Base-by-base conservation (phyloP, 2,113 vertebrate genomes). In the Trogon melanurus region DNA sequence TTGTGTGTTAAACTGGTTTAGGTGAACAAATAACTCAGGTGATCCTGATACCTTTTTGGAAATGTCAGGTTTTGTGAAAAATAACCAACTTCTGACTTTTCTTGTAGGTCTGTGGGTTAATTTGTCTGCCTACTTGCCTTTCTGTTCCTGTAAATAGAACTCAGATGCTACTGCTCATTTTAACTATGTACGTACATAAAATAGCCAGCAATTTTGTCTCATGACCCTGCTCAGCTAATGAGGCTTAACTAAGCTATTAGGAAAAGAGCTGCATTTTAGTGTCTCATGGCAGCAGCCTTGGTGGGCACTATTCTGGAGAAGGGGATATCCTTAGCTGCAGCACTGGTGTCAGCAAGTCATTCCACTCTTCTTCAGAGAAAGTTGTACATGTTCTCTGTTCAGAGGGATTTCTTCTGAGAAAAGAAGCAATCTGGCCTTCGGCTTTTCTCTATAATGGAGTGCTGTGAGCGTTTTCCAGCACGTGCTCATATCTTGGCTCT, bases 401-500 rank as follows among this genome's bases (percentile, higher is more conserved):
- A 0, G 23, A 53, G 23, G n/a, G 29, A 26, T 69, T 84, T 79
- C 16, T 53, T 79, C 30, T 65, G 58, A 64, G 54, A n/a, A 50
- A 62, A 78, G 36, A 54, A 78, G 22, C 13, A 15, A 86, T 36
- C 20, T 50, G 62, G 25, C 21, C 41, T 83, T 76, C 3, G 6
- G 19, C 41, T 79, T 89, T 27, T 10, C 27, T 53, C 56, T 58
- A 1, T 58, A 48, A 44, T 20, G 36, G 8, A 32, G 13, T 27
- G 17, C 79, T 69, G 60, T 0, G 2, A 81, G 38, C 1, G 0
- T 44, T 87, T 87, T n/a, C 22, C 7, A 54, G 12, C 20, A 4
- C 30, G 13, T 50, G 50, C 30, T 91, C 5, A 1, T 44, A 10
- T 38, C 51, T 66, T 78, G 44, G 53, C 54, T 79, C 47, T 66